phyloP scores from a whole-genome alignment of 92 coral and sea anemone genomes.

The Metridium senile region DNA sequence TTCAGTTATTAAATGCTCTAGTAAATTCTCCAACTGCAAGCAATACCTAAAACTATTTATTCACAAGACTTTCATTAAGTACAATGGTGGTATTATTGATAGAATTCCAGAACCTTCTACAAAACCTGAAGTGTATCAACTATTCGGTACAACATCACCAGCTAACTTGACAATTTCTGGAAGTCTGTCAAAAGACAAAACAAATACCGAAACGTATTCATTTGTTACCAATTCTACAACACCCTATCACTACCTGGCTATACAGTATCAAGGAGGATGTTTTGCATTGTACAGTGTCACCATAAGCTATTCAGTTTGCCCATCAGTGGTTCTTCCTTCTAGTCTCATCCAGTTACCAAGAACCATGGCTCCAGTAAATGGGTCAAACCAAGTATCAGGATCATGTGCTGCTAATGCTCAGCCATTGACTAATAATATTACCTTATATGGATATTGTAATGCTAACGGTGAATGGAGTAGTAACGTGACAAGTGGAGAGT shows the following conservation, averaged over 20 bases:
- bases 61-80: constrained; percentile 3
- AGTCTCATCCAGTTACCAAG: constrained; percentile 43
- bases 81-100: neutral
- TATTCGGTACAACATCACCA: constrained; percentile 18
- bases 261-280: constrained; percentile 66
- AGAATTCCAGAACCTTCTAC: constrained; percentile 29
- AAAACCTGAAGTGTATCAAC: neutral
- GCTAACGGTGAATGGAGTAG: constrained; percentile 61
- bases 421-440: constrained; percentile 30
- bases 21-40: neutral
- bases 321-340: constrained; percentile 35
- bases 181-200: neutral
- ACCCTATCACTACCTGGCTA: constrained; percentile 46
- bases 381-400: constrained; percentile 42
- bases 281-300: constrained; percentile 26
- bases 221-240: constrained; percentile 25
- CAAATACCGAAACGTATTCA: constrained; percentile 7
- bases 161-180: constrained; percentile 1
- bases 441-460: constrained; percentile 57
- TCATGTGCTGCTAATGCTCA: constrained; percentile 44
- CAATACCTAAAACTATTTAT: constrained; percentile 41
- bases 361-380: constrained; percentile 62
- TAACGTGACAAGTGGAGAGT: constrained; percentile 23
- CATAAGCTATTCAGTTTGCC: constrained; percentile 56
- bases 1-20: constrained; percentile 39